Percentiles rank a stretch among this genome's conserved stretches.
Evolutionary conservation across 1,140 invertebrate genomes (phyloP).

Genomic region (Diabrotica undecimpunctata): DNA sequence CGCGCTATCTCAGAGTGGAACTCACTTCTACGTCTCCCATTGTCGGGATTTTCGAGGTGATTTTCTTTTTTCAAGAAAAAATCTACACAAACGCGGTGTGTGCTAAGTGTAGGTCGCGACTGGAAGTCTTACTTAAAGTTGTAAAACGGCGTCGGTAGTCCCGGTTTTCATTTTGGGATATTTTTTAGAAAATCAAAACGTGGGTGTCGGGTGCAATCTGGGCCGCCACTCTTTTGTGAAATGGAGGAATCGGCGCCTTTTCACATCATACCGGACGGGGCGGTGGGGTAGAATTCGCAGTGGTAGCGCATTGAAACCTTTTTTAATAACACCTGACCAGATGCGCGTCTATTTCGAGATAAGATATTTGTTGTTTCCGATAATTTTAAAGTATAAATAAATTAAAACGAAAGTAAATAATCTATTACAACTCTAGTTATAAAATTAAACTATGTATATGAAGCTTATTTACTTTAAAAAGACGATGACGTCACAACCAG

Average conservation of each 20-base stretch:
- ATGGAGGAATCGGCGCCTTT: neutral
- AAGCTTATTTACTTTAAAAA: too few relatives aligned
- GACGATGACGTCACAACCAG: too few relatives aligned
- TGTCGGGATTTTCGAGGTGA: conserved; percentile 21
- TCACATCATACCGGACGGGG: neutral
- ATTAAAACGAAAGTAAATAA: too few relatives aligned
- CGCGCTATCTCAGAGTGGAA: too few relatives aligned
- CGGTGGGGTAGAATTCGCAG: conserved; percentile 7
- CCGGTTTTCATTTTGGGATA: conserved; percentile 40
- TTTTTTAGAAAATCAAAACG: conserved; percentile 50
- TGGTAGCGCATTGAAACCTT: neutral
- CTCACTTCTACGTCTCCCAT: conserved; percentile 85
- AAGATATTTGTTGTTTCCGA: too few relatives aligned
- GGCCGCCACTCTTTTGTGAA: conserved; percentile 6
- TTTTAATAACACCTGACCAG: neutral
- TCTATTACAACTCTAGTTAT: too few relatives aligned
- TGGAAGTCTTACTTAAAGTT: conserved; percentile 41
- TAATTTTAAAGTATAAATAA: too few relatives aligned
- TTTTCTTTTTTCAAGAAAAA: neutral
- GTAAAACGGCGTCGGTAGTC: conserved; percentile 36
- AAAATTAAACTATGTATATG: too few relatives aligned
- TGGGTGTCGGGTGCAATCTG: conserved; percentile 43
- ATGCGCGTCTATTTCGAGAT: too few relatives aligned
- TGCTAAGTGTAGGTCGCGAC: conserved; percentile 31
- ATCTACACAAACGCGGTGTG: conserved; percentile 33